Conservation (phyloP, 2,888 invertebrate species). For the Leptinotarsa haldemani region DNA sequence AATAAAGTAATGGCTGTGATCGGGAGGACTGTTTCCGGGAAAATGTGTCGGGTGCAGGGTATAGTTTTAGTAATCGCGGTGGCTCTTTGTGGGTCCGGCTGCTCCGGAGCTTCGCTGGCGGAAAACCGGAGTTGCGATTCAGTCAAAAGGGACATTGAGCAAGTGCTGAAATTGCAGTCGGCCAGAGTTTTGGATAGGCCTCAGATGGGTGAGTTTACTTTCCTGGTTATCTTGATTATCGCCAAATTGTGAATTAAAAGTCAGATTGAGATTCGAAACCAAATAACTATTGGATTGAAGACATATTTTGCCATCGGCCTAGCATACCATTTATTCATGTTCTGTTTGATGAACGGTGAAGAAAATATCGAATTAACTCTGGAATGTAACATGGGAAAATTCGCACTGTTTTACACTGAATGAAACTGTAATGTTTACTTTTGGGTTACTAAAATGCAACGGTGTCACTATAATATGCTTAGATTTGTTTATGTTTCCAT, state of each 20-base stretch:
- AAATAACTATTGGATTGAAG: not conserved
- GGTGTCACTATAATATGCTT: not conserved
- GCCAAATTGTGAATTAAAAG: slow-evolving; percentile 1
- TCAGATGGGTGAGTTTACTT: slow-evolving; percentile 8
- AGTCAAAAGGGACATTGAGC: slow-evolving; percentile 67
- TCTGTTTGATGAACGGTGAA: not conserved
- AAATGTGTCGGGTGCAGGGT: slow-evolving; percentile 54
- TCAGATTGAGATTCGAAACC: not conserved
- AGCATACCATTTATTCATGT: not conserved
- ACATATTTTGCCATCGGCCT: not conserved
- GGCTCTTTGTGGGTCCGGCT: slow-evolving; percentile 35
- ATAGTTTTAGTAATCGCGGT: slow-evolving; percentile 54
- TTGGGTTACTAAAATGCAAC: not conserved
- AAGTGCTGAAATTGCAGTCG: slow-evolving; percentile 11
- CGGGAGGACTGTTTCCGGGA: slow-evolving; percentile 43
- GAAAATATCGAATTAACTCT: not conserved
- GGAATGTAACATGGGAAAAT: not conserved
- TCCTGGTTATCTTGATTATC: not conserved
- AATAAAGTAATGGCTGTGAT: slow-evolving; percentile 56
- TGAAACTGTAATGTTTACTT: not conserved
- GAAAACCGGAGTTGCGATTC: slow-evolving; percentile 66
- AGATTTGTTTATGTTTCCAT: too few species aligned
- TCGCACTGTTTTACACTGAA: not conserved
- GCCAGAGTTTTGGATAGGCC: slow-evolving; percentile 10
- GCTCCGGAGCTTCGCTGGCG: slow-evolving; percentile 40